phyloP scores from a whole-genome alignment of 2,113 vertebrate species.

The Cyanoliseus patagonus region DNA sequence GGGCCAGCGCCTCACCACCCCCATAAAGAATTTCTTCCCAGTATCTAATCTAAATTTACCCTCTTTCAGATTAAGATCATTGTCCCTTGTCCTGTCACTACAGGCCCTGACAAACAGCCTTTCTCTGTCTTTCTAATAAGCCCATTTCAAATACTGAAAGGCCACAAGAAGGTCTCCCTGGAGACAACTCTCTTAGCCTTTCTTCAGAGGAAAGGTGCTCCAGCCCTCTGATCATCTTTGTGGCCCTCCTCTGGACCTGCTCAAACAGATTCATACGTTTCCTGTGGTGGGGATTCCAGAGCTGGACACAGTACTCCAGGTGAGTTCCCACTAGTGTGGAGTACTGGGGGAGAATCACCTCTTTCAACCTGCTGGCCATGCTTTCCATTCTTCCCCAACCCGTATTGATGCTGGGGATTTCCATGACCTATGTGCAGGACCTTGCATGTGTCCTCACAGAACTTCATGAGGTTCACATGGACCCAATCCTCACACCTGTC shows the following conservation, averaged over 20 bases:
- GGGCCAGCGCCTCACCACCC: not conserved
- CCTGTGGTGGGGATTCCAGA: not conserved
- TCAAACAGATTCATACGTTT: not conserved
- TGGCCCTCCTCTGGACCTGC: fast-evolving
- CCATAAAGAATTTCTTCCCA: not conserved
- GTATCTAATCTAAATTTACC: not conserved
- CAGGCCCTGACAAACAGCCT: not conserved
- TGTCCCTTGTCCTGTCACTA: not conserved
- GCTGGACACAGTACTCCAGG: not conserved
- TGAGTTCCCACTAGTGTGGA: not conserved
- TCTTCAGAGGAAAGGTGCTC: not conserved
- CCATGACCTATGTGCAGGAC: not conserved
- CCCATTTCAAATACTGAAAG: not conserved
- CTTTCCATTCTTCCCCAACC: not conserved
- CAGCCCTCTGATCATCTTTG: not conserved
- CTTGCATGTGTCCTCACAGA: not conserved
- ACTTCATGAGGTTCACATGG: not conserved
- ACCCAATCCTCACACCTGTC: not conserved
- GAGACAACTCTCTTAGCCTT: not conserved
- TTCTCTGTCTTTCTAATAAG: not conserved
- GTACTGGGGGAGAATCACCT: not conserved
- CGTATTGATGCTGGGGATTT: not conserved
- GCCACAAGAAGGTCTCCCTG: not conserved
- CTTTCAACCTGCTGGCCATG: not conserved
- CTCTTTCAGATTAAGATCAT: not conserved